Base-by-base conservation (phyloP, 2,888 invertebrate genomes). In the Phorcus lineatus region DNA sequence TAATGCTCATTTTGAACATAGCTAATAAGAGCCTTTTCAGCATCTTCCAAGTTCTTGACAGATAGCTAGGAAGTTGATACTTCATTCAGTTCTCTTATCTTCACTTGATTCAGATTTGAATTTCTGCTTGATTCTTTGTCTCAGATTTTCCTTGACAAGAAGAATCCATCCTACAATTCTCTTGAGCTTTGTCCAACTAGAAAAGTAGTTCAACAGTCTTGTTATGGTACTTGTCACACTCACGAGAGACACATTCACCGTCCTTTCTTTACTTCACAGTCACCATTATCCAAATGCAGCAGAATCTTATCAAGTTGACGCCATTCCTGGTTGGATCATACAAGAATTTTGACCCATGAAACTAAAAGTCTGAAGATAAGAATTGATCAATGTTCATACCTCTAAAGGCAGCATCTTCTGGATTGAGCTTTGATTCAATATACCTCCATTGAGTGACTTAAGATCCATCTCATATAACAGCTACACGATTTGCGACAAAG, bases 401-500 rank as follows among this genome's bases (percentile, higher is more conserved):
- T 57, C 57, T n/a, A 11, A 19, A 6, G 1, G 57, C 19, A 17
- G 19, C 19, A 24, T 57, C 57, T 17, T n/a, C 57, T 19, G 19
- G 57, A 57, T 57, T 57, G 6, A 57, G 57, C 22, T 57, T 19
- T 7, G 57, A 22, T 19, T 17, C 24, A 24, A 57, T 57, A 19
- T 57, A 57, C 19, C 57, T 57, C 57, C 57, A 57, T 24, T 57
- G 57, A 7, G 9, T 24, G 2, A 55, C 55, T 36, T 55, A 36
- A 7, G 79, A 74, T 13, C 36, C 40, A 55, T 79, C 57, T 1
- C 57, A 31, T 74, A 79, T 74, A 17, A 74, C 55, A 16, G 54
- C 16, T 1, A 79, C 55, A 3, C 79, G 54, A 22, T 79, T 57
- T 24, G 79, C 74, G 7, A 79, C 79, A n/a, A 79, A 79, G 17